Percentiles rank a stretch among this genome's conserved stretches.
Evolutionary conservation across 2,113 vertebrate genomes (phyloP).

Genomic region (Rhinopomastus cyanomelas): DNA sequence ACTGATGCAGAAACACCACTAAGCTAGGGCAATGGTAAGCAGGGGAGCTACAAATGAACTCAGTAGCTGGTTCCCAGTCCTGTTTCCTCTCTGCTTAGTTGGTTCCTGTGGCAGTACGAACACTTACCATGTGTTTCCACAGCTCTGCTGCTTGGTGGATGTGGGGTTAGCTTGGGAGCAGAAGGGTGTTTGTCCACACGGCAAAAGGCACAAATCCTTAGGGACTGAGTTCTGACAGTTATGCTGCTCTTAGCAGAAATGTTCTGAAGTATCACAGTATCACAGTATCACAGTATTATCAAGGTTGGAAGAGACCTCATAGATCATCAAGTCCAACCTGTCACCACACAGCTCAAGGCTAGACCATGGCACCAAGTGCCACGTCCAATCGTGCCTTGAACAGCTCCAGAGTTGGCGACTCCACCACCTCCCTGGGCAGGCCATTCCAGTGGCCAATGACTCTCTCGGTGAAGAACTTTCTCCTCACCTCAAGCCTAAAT

Average conservation of each 20-base stretch:
- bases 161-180: not conserved
- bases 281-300: too few species aligned
- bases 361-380: too few species aligned
- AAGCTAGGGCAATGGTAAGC: not conserved
- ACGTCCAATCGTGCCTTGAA: too few species aligned
- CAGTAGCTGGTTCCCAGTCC: fast-evolving
- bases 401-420: too few species aligned
- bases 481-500: too few species aligned
- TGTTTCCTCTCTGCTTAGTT: fast-evolving
- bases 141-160: not conserved
- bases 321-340: too few species aligned
- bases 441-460: too few species aligned
- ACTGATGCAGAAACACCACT: fast-evolving
- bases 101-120: fast-evolving
- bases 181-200: not conserved
- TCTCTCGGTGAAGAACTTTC: too few species aligned
- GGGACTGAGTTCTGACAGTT: not conserved
- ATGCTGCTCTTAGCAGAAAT: not conserved
- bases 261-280: too few species aligned
- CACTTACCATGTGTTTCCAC: fast-evolving
- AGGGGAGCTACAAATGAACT: not conserved
- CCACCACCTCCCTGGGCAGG: too few species aligned
- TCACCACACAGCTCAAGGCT: too few species aligned
- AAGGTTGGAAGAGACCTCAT: too few species aligned
- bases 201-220: not conserved